Conservation (phyloP, 1,140 invertebrate species). For the Listronotus oregonensis region DNA sequence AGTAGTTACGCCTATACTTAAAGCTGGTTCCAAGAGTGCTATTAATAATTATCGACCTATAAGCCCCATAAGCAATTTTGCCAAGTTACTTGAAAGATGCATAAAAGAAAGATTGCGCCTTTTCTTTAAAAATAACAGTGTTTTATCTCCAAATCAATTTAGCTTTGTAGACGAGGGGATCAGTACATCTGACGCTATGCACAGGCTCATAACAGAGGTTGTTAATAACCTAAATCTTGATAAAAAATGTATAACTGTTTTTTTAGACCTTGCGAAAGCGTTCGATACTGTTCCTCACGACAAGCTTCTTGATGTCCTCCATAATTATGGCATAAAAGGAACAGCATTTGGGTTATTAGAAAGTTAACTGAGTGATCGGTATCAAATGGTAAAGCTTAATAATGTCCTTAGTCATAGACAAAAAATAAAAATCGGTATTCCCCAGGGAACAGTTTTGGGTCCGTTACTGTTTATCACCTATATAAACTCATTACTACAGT, state of each 20-base stretch:
- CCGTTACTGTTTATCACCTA: slow-evolving; percentile 23
- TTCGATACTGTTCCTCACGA: slow-evolving; percentile 27
- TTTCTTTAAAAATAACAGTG: slow-evolving; percentile 32
- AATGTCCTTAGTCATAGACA: too few relatives aligned
- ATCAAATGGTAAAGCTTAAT: slow-evolving; percentile 10
- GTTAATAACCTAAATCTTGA: slow-evolving; percentile 12
- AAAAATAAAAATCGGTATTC: slow-evolving; percentile 16
- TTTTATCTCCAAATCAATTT: slow-evolving; percentile 21
- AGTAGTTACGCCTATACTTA: slow-evolving; percentile 15
- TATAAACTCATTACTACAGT: slow-evolving; percentile 6
- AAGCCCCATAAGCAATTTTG: slow-evolving; percentile 32
- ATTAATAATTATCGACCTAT: slow-evolving; percentile 42
- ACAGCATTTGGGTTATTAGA: slow-evolving; percentile 4
- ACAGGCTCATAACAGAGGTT: slow-evolving; percentile 27
- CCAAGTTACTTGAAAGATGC: slow-evolving; percentile 42
- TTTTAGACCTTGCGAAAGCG: slow-evolving; percentile 24
- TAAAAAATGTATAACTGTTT: slow-evolving; percentile 16
- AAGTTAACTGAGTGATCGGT: slow-evolving; percentile 11
- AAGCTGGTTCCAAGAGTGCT: slow-evolving; percentile 1
- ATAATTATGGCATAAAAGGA: slow-evolving; percentile 13
- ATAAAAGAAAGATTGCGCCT: slow-evolving; percentile 33
- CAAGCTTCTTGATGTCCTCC: slow-evolving; percentile 10
- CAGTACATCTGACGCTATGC: slow-evolving; percentile 21
- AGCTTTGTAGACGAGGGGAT: slow-evolving; percentile 30
- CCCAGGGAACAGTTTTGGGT: slow-evolving; percentile 16